Conservation (phyloP, 2,888 invertebrate genomes). For the Parnassius orleans region DNA sequence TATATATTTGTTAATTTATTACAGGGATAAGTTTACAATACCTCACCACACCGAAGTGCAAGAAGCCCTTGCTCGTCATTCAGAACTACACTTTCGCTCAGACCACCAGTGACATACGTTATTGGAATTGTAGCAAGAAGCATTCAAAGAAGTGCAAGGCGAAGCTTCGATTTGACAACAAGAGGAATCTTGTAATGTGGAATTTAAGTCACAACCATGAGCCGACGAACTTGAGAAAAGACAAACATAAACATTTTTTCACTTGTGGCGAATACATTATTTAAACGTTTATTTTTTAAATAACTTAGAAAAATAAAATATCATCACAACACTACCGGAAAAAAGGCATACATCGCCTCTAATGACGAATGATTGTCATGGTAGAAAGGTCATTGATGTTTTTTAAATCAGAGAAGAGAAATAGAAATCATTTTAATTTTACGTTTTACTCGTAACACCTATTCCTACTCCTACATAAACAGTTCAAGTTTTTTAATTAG, state of each 20-base stretch:
- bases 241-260: neutral
- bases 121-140: constrained; percentile 42
- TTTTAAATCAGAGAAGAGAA: too few relatives aligned
- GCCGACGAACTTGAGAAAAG: constrained; percentile 16
- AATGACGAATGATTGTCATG: too few relatives aligned
- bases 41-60: constrained; percentile 18
- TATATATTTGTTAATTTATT: constrained; percentile 12
- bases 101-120: constrained; percentile 34
- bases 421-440: too few relatives aligned
- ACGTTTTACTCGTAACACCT: too few relatives aligned
- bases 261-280: too few relatives aligned
- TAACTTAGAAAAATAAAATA: too few relatives aligned
- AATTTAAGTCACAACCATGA: constrained; percentile 30
- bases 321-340: too few relatives aligned
- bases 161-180: constrained; percentile 35
- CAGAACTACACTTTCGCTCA: constrained; percentile 34
- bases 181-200: constrained; percentile 26
- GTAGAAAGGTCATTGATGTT: too few relatives aligned
- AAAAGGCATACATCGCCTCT: too few relatives aligned
- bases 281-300: too few relatives aligned
- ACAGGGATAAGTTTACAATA: constrained; percentile 17
- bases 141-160: constrained; percentile 35
- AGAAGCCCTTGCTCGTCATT: constrained; percentile 31
- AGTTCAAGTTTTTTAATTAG: too few relatives aligned
- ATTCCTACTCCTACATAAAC: too few relatives aligned